phyloP scores from a whole-genome alignment of 2,797 vertebrate species.

The Iguana delicatissima region DNA sequence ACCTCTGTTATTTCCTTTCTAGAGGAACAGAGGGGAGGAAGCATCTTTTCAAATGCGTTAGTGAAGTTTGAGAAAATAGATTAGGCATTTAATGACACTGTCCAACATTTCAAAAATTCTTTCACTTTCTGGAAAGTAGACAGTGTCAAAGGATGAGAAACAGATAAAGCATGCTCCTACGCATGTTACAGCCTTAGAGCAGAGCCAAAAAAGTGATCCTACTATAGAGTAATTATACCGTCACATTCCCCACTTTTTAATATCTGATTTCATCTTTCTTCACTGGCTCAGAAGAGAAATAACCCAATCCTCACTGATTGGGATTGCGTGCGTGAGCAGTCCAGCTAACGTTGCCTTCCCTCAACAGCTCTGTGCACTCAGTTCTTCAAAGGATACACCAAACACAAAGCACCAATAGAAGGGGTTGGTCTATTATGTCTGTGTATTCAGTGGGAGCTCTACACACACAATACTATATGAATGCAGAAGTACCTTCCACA shows the following conservation, averaged over 20 bases:
- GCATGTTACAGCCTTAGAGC: too few species aligned
- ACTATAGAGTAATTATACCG: too few species aligned
- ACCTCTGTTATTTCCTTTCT: background rate
- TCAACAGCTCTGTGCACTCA: background rate
- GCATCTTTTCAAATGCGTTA: background rate
- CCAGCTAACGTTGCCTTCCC: background rate
- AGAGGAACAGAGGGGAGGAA: background rate
- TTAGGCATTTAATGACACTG: background rate
- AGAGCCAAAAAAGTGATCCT: background rate
- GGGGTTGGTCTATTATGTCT: background rate
- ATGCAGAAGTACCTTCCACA: background rate
- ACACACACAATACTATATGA: background rate
- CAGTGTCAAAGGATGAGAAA: too few species aligned
- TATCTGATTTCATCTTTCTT: background rate
- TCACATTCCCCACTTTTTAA: background rate
- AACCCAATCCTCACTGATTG: background rate
- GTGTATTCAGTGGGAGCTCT: background rate
- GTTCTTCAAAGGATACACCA: background rate
- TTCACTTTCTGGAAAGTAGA: background rate
- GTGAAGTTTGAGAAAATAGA: background rate
- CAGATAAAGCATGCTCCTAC: background rate
- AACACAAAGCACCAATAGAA: background rate
- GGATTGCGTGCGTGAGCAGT: background rate
- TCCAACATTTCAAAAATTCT: background rate
- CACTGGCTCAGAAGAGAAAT: background rate